Percentiles rank a stretch among this genome's conserved stretches.
Conservation (phyloP, 2,797 vertebrate genomes). For the Bucorvus abyssinicus region DNA sequence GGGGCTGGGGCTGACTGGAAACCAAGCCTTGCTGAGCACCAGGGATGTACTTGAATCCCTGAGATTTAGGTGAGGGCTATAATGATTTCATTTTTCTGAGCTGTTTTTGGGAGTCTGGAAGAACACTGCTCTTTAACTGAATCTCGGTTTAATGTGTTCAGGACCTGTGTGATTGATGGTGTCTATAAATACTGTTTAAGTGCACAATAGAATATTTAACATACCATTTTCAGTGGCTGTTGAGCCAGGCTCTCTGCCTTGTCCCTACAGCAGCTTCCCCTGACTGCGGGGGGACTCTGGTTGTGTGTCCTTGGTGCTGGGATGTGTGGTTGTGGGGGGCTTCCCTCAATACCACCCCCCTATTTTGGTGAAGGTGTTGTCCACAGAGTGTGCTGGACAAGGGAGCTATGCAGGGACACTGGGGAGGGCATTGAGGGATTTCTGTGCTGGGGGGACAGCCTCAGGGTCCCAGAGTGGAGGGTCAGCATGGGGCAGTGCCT, state of each 20-base stretch:
- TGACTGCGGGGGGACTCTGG: background rate
- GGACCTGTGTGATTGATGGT: background rate
- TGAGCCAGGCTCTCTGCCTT: background rate
- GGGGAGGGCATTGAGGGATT: background rate
- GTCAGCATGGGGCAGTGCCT: background rate
- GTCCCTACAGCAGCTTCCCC: background rate
- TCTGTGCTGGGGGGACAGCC: background rate
- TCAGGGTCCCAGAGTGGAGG: too few relatives aligned
- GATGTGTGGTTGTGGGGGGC: rapidly evolving
- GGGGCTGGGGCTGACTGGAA: background rate
- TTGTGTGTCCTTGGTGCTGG: background rate
- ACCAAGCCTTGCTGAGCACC: background rate
- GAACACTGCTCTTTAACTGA: background rate
- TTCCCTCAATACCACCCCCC: background rate
- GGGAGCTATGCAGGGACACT: background rate
- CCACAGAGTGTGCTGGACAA: background rate
- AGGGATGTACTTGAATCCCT: background rate
- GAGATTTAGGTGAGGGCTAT: background rate
- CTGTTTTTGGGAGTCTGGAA: background rate
- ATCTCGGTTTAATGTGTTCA: background rate
- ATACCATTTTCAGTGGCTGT: background rate
- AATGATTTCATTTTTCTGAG: background rate
- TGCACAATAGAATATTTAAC: background rate
- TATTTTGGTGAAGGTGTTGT: background rate
- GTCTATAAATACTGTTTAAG: slow-evolving; percentile 20